Evolutionary conservation across 2,888 invertebrate species (phyloP), one percentile per base, ranked within the genome.

Genomic region (Synergus gifuensis): DNA sequence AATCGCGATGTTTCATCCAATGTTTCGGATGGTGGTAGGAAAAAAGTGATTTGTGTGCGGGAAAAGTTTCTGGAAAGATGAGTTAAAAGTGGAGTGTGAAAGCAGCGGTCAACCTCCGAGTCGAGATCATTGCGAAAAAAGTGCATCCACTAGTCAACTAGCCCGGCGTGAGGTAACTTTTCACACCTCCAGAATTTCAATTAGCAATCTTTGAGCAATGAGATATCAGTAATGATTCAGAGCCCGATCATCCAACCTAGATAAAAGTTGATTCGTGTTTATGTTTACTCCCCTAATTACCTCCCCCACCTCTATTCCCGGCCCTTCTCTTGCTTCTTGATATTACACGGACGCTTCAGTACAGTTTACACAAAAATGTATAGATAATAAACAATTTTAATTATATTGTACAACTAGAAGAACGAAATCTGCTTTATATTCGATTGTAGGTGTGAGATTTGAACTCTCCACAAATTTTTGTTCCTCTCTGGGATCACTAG

Each of bases 261-360:
- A 77, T 77, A 80, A 85, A 85, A 81, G 85, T 86, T 84, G 86
- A 82, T 86, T 85, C 87, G 86, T 91, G 90, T 91, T 91, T 91
- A 91, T 90, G 90, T 91, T 91, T 91, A 91, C 90, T 86, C 87
- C 87, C 85, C 87, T 87, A 88, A 89, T 89, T 88, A 84, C 86
- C 87, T 86, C 88, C 86, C 85, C 81, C 86, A 84, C 84, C 83
- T 54, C 73, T 73, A 54, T 73, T 54, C 73, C 81, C 76, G 64
- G 62, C 76, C 78, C 77, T 78, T 77, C 81, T 77, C 78, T 73
- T 49, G 28, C 63, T 78, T 78, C 78, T 76, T 77, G 83, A 80
- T 82, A 78, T 82, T 77, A 82, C 82, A 79, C 81, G 82, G 81
- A 81, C 81, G 83, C 81, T 80, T 79, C 79, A 58, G 42, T 76